Evolutionary conservation across 2,888 invertebrate genomes (phyloP).

Genomic region (Herminia tarsipennalis): DNA sequence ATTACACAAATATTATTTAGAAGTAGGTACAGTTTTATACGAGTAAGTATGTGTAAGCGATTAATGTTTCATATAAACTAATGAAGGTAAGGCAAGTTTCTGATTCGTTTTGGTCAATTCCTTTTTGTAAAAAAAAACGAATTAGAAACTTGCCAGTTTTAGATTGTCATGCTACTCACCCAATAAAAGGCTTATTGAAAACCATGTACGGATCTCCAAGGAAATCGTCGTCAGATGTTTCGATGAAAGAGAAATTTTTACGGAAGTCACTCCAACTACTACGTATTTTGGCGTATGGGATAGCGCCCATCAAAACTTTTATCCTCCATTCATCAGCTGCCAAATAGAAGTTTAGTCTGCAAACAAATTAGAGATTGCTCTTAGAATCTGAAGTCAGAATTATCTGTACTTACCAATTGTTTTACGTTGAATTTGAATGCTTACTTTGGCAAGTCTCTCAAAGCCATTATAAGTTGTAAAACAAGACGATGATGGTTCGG

Average conservation of each 20-base stretch:
- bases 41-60: too few relatives aligned
- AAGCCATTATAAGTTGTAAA: conserved; percentile 80
- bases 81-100: too few relatives aligned
- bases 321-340: conserved; percentile 85
- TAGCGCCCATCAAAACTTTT: conserved; percentile 70
- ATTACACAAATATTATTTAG: too few relatives aligned
- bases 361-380: conserved; percentile 31
- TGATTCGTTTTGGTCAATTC: too few relatives aligned
- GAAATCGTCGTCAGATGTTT: conserved; percentile 77
- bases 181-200: conserved; percentile 84
- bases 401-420: too few relatives aligned
- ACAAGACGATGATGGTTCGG: conserved; percentile 77
- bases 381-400: not conserved
- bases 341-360: conserved; percentile 83
- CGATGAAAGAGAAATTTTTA: conserved; percentile 74
- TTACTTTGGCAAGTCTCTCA: conserved; percentile 84
- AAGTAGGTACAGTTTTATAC: too few relatives aligned
- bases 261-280: conserved; percentile 83
- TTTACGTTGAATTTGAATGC: too few relatives aligned
- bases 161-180: conserved; percentile 58
- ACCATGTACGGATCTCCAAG: conserved; percentile 80
- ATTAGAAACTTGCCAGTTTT: too few relatives aligned
- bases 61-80: too few relatives aligned
- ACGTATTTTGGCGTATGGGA: conserved; percentile 62
- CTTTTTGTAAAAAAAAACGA: not conserved